phyloP scores from a whole-genome alignment of 1,140 invertebrate genomes.

The Chionoecetes opilio region DNA sequence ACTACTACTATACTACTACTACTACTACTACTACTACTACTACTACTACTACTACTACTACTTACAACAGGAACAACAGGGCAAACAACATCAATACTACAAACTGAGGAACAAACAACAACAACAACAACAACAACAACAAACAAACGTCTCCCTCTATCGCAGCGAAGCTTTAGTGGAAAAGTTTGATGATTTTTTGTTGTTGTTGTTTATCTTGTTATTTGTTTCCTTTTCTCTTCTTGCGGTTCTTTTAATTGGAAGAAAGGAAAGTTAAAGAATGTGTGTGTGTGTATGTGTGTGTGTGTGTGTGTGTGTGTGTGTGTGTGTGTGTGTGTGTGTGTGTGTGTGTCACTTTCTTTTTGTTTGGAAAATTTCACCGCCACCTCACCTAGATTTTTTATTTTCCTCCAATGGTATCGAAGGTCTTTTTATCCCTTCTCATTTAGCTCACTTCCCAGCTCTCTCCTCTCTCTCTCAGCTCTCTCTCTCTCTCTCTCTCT shows the following conservation, averaged over 20 bases:
- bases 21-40: too few relatives aligned
- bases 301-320: not conserved
- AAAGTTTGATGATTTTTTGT: conserved; percentile 31
- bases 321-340: not conserved
- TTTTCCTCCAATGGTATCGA: too few relatives aligned
- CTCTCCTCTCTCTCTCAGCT: too few relatives aligned
- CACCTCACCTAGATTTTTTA: too few relatives aligned
- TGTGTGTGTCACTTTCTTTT: not conserved
- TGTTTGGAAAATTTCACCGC: not conserved
- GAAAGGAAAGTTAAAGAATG: not conserved
- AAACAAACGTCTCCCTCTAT: not conserved
- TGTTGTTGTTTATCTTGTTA: not conserved
- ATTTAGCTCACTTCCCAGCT: too few relatives aligned
- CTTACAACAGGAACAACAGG: not conserved
- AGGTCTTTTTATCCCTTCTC: too few relatives aligned
- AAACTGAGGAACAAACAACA: too few relatives aligned
- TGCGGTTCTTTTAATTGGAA: not conserved
- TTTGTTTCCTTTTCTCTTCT: not conserved
- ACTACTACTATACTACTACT: too few relatives aligned
- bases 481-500: too few relatives aligned
- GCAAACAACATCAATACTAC: not conserved
- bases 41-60: too few relatives aligned
- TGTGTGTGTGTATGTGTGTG: not conserved
- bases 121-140: too few relatives aligned
- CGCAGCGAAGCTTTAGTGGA: not conserved